Base-by-base conservation (phyloP, 1,140 invertebrate species). In the Drosophila nannoptera region DNA sequence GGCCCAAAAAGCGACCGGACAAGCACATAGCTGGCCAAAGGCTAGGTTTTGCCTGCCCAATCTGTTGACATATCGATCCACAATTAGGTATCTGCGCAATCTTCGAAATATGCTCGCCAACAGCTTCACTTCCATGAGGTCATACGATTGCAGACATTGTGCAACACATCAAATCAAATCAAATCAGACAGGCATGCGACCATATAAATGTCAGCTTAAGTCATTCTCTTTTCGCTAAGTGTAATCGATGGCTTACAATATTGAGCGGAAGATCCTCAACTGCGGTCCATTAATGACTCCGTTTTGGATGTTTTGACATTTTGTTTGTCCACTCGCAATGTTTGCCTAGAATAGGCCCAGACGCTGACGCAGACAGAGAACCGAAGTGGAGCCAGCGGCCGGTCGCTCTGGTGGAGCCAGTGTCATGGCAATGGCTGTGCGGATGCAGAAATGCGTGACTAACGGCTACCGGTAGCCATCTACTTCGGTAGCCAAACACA, bases 401-500 rank as follows among this genome's bases (percentile, higher is more conserved):
- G 8, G 38, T 31, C 40, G 22, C 22, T 3, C 3, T 22, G 9
- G 36, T 48, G 46, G 35, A 54, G 40, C 43, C 40, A 52, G 38
- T 9, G 55, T 33, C 59, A 54, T 31, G 54, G 49, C 58, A 16
- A 48, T 53, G 69, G 60, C 65, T 73, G 61, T 64, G 59, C 32
- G 72, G 77, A 69, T 86, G 81, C 82, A 86, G 71, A 86, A 86
- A 86, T 86, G 81, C 81, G 81, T 86, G 81, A 84, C 81, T 84
- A 86, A 84, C 81, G 81, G 81, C 81, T 66, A 84, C 81, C 81
- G 81, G 81, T 84, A 86, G 77, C 81, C 81, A 86, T 86, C 81
- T 86, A 86, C 81, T 77, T 86, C 81, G 77, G 81, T 86, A 86
- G 81, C 81, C 72, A 77, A 86, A 86, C 81, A 86, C 77, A 71